phyloP scores from a whole-genome alignment of 2,888 invertebrate genomes.

The Sesamia inferens region DNA sequence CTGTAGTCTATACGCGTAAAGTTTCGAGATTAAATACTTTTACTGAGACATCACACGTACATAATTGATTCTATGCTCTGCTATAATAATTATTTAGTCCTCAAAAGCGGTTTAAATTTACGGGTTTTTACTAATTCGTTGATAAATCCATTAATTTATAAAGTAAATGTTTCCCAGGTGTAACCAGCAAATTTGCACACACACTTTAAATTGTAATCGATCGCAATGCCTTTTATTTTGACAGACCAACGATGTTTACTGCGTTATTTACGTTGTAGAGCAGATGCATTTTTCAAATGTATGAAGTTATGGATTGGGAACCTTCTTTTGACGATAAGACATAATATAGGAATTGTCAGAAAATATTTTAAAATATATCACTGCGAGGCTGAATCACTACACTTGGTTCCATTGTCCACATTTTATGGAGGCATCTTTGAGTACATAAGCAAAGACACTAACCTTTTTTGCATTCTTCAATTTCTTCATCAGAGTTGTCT shows the following conservation, averaged over 20 bases:
- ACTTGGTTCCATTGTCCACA: background rate
- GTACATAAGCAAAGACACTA: constrained; percentile 45
- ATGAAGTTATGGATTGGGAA: background rate
- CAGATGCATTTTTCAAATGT: background rate
- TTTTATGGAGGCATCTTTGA: background rate
- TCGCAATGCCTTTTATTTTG: background rate
- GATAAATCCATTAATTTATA: background rate
- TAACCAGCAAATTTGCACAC: background rate
- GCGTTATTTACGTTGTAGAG: background rate
- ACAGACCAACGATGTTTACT: background rate
- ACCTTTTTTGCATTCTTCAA: constrained; percentile 92
- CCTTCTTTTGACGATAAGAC: background rate
- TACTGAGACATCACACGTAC: constrained; percentile 18
- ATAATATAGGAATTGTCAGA: background rate
- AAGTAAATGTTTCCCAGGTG: background rate
- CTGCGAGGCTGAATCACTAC: background rate
- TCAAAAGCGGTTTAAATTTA: background rate
- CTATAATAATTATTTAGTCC: background rate
- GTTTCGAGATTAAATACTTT: constrained; percentile 6
- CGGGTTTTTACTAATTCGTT: background rate
- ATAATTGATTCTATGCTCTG: background rate
- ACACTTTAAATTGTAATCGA: background rate
- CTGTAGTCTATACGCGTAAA: background rate
- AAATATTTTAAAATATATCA: background rate
- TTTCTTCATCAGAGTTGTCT: constrained; percentile 95